A percentile compares a stretch with the other conserved stretches of the same genome.
These are phyloP conservation scores for Urocolius indicus DNA, from an alignment of 2,113 vertebrate genomes.

Conservation along the genomic window DNA sequence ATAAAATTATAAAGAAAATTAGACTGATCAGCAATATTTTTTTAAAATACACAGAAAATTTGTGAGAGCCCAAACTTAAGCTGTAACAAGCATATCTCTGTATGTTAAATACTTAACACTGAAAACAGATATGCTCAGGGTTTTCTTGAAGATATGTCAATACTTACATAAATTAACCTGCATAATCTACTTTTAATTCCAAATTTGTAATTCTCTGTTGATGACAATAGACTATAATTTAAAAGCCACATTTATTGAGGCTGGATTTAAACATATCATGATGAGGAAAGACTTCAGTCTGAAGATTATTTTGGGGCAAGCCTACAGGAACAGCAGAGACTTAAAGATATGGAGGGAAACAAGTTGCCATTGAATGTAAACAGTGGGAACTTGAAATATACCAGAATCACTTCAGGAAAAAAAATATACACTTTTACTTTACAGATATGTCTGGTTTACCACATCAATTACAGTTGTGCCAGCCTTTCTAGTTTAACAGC, in stretches of 20 bases:
- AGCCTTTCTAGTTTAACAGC: neutral
- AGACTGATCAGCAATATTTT: neutral
- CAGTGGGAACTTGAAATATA: neutral
- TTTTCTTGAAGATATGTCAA: neutral
- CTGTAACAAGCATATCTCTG: neutral
- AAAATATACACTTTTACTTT: neutral
- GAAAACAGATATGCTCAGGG: neutral
- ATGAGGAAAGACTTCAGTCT: neutral
- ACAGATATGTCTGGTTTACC: neutral
- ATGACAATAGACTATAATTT: neutral
- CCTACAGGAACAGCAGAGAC: neutral
- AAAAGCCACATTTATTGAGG: neutral
- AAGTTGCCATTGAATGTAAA: neutral
- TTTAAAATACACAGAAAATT: neutral
- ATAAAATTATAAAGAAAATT: neutral
- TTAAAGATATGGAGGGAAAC: neutral
- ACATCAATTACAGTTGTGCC: neutral
- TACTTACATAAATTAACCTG: neutral
- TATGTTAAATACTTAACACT: neutral
- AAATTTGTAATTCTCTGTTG: neutral
- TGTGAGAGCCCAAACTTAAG: neutral
- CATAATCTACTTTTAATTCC: neutral
- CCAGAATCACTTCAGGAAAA: neutral
- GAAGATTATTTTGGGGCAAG: neutral
- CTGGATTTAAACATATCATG: neutral